Evolutionary conservation across 2,797 vertebrate species (phyloP).

Genomic region (Leptoclinus maculatus): DNA sequence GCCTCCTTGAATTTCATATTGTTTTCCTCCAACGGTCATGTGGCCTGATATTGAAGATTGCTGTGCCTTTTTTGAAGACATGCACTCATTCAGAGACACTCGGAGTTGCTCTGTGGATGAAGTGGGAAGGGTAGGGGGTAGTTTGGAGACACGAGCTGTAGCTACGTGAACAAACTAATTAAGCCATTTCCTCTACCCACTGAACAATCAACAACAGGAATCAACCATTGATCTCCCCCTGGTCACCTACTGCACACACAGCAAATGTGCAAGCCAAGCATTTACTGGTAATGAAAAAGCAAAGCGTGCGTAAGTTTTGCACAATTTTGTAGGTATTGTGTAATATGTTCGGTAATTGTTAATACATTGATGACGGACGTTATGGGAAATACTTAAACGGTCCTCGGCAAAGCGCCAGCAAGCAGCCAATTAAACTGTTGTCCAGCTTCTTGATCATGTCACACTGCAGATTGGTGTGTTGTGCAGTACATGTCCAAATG

Average conservation of each 20-base stretch:
- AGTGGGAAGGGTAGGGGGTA: conserved; percentile 17
- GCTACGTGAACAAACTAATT: conserved; percentile 71
- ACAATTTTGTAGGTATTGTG: conserved; percentile 25
- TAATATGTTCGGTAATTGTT: conserved; percentile 46
- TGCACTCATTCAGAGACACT: conserved; percentile 37
- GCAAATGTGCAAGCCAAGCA: conserved; percentile 62
- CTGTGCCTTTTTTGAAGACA: conserved; percentile 49
- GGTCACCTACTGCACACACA: conserved; percentile 39
- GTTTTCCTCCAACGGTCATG: conserved; percentile 69
- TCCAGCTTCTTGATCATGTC: conserved; percentile 18
- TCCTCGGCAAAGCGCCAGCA: conserved; percentile 22
- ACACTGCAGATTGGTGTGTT: conserved; percentile 21
- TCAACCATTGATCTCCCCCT: conserved; percentile 66
- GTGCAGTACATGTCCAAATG: conserved; percentile 12
- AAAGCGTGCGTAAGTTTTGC: conserved; percentile 18
- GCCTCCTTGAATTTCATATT: conserved; percentile 76
- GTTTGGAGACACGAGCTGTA: conserved; percentile 40
- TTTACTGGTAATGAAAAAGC: conserved; percentile 60
- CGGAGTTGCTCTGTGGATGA: conserved; percentile 46
- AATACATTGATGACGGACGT: conserved; percentile 32
- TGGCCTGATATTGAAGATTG: conserved; percentile 45
- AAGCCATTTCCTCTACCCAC: conserved; percentile 69
- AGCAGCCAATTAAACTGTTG: conserved; percentile 42
- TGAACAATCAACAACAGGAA: conserved; percentile 71
- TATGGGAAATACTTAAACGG: conserved; percentile 31